Evolutionary conservation across 2,113 vertebrate genomes (phyloP).

Genomic region (Willisornis vidua): DNA sequence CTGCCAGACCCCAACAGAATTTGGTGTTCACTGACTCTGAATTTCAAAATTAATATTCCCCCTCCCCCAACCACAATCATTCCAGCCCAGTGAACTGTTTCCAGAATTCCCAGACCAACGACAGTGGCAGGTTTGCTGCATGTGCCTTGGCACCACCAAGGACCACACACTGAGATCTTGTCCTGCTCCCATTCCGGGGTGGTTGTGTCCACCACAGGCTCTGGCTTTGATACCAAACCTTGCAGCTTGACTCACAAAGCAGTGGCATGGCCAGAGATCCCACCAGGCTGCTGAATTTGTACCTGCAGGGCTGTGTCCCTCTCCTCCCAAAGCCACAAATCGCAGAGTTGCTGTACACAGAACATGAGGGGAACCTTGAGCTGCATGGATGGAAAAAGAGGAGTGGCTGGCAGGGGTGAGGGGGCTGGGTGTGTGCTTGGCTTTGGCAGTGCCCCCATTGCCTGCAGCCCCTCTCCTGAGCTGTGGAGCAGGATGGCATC

Average conservation of each 20-base stretch:
- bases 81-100: background rate
- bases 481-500: background rate
- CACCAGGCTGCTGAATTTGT: background rate
- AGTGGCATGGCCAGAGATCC: background rate
- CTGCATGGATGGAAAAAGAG: background rate
- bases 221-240: background rate
- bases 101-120: background rate
- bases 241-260: background rate
- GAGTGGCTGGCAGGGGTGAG: background rate
- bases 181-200: background rate
- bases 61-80: background rate
- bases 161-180: too few species aligned
- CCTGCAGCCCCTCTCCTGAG: background rate
- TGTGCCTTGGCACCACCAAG: background rate
- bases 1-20: background rate
- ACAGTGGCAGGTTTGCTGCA: background rate
- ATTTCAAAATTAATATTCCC: background rate
- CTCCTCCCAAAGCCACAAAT: accelerated
- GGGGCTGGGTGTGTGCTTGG: background rate
- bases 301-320: background rate
- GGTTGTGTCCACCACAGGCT: background rate
- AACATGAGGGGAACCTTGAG: background rate
- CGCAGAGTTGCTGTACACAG: accelerated
- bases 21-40: background rate
- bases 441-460: background rate